Evolutionary conservation across 2,888 invertebrate genomes (phyloP).

Genomic region (Ecdyonurus torrentis): DNA sequence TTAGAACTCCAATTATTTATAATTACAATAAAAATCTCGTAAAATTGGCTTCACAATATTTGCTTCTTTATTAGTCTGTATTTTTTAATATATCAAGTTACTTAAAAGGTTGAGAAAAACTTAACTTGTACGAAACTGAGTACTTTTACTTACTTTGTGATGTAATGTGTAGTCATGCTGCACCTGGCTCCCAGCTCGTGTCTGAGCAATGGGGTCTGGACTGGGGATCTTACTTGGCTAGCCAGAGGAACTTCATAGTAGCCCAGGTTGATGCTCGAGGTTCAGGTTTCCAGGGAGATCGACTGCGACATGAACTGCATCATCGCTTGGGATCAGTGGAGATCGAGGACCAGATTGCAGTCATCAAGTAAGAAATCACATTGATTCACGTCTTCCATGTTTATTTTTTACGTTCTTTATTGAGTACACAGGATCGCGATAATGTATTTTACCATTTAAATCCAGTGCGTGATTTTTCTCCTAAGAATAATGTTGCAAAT

Average conservation of each 20-base stretch:
- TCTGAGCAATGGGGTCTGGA: conserved; percentile 61
- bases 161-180: conserved; percentile 54
- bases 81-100: too few relatives aligned
- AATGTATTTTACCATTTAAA: too few relatives aligned
- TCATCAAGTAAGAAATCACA: conserved; percentile 23
- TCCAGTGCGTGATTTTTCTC: too few relatives aligned
- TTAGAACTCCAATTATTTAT: neutral
- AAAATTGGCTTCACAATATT: too few relatives aligned
- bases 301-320: conserved; percentile 52
- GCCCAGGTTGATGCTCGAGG: conserved; percentile 83
- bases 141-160: too few relatives aligned
- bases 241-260: conserved; percentile 66
- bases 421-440: too few relatives aligned
- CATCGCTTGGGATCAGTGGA: conserved; percentile 54
- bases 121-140: too few relatives aligned
- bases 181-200: conserved; percentile 72
- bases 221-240: conserved; percentile 74
- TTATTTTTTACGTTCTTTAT: too few relatives aligned
- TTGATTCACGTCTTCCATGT: too few relatives aligned
- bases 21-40: neutral
- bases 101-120: too few relatives aligned
- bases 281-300: conserved; percentile 66
- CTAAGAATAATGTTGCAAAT: too few relatives aligned
- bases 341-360: conserved; percentile 56
- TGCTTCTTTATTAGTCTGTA: too few relatives aligned